A percentile compares a stretch with the other conserved stretches of the same genome.
Conservation (phyloP, 2,888 invertebrate species). For the Hirudinaria manillensis region DNA sequence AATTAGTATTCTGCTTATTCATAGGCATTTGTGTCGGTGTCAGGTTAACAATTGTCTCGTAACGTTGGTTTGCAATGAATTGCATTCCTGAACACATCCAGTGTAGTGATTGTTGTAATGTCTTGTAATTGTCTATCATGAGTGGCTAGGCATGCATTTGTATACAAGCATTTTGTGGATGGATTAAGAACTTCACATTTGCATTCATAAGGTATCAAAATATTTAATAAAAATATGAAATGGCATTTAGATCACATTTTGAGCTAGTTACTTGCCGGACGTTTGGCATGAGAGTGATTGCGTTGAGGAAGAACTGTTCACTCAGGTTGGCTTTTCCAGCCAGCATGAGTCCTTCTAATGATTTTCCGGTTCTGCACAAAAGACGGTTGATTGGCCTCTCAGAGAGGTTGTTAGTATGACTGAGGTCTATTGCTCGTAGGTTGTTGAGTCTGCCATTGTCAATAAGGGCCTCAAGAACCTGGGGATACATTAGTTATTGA, state of each 20-base stretch:
- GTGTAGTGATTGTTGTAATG: no score
- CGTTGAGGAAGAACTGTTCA: constrained; percentile 93
- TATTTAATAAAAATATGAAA: no score
- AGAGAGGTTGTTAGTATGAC: constrained; percentile 86
- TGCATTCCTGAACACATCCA: no score
- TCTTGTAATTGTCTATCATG: no score
- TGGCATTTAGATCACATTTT: not conserved
- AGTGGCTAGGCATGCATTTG: no score
- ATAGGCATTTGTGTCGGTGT: no score
- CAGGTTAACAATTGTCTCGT: no score
- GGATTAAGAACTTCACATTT: no score
- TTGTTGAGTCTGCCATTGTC: constrained; percentile 71
- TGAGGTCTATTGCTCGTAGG: constrained; percentile 81
- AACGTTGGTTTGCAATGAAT: no score
- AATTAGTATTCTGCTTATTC: no score
- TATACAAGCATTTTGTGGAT: no score
- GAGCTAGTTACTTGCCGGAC: constrained; percentile 65
- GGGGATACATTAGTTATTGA: constrained; percentile 33
- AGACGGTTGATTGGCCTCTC: constrained; percentile 89
- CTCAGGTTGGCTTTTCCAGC: constrained; percentile 96
- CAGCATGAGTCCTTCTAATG: constrained; percentile 77
- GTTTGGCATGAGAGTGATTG: constrained; percentile 81
- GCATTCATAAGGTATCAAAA: no score
- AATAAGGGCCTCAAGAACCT: constrained; percentile 80
- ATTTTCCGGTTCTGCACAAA: constrained; percentile 78